Evolutionary conservation across 2,113 vertebrate genomes (phyloP).

Genomic region (Oxyura jamaicensis): DNA sequence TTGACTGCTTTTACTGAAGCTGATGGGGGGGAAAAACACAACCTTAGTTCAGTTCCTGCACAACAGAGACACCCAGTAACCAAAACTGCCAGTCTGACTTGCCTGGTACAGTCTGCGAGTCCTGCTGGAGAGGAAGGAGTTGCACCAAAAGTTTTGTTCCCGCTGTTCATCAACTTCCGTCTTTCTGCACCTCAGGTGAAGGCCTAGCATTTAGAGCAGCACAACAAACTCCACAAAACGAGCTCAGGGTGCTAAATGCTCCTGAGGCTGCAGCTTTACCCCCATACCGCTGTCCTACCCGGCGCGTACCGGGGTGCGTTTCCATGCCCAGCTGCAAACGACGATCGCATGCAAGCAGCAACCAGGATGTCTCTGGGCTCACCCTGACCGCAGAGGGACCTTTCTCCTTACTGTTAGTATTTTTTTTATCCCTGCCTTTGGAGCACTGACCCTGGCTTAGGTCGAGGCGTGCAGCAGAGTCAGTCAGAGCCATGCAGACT

Average conservation of each 20-base stretch:
- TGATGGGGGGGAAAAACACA: background rate
- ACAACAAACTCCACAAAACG: background rate
- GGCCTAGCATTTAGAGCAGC: background rate
- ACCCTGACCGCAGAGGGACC: background rate
- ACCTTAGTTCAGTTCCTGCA: background rate
- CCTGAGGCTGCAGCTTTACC: constrained; percentile 44
- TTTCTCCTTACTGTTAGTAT: background rate
- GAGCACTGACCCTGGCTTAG: background rate
- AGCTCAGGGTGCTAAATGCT: background rate
- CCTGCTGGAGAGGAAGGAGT: background rate
- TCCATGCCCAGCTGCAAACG: constrained; percentile 26
- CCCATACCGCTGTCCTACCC: background rate
- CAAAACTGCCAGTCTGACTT: background rate
- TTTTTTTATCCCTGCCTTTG: background rate
- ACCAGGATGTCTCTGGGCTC: background rate
- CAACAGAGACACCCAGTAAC: background rate
- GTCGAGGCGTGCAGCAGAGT: accelerated
- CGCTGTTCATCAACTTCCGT: background rate
- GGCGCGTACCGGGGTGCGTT: background rate
- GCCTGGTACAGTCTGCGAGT: accelerated
- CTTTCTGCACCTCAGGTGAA: background rate
- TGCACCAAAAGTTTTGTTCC: background rate
- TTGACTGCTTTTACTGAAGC: background rate
- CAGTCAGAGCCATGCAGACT: background rate
- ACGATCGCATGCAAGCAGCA: background rate